These are phyloP conservation scores for Monomorium pharaonis DNA, from an alignment of 1,140 invertebrate genomes.

Conservation along the genomic window DNA sequence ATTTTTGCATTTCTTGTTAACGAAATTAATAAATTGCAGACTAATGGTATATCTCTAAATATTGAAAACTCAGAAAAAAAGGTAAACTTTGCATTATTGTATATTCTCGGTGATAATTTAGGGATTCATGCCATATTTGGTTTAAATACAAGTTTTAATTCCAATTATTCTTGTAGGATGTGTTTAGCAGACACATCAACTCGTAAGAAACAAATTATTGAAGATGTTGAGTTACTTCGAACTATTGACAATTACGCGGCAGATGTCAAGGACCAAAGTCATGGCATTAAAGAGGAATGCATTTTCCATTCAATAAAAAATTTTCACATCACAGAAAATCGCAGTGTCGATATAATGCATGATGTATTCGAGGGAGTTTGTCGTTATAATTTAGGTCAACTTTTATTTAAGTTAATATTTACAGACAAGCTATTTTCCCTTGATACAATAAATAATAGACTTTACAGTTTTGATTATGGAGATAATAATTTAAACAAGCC, in stretches of 20 bases:
- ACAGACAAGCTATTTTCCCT: neutral
- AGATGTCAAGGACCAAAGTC: neutral
- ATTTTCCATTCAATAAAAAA: slow-evolving; percentile 19
- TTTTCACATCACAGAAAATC: slow-evolving; percentile 15
- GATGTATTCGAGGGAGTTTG: slow-evolving; percentile 5
- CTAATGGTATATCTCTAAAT: neutral
- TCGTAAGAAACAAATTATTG: neutral
- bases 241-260: neutral
- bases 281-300: slow-evolving; percentile 8
- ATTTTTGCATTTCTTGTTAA: neutral
- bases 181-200: neutral
- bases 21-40: neutral
- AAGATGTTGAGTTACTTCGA: neutral
- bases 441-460: slow-evolving; percentile 6
- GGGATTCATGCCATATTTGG: slow-evolving; percentile 4
- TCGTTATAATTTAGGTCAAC: slow-evolving; percentile 1
- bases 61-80: neutral
- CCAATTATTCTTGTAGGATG: slow-evolving; percentile 11
- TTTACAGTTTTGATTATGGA: neutral
- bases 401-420: neutral
- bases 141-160: slow-evolving; percentile 14
- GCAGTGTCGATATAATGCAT: slow-evolving; percentile 4
- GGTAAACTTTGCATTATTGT: neutral
- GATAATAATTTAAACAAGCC: too few relatives aligned
- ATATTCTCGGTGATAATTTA: slow-evolving; percentile 19